Evolutionary conservation across 2,113 vertebrate genomes (phyloP).

Genomic region (Phoxinus phoxinus): DNA sequence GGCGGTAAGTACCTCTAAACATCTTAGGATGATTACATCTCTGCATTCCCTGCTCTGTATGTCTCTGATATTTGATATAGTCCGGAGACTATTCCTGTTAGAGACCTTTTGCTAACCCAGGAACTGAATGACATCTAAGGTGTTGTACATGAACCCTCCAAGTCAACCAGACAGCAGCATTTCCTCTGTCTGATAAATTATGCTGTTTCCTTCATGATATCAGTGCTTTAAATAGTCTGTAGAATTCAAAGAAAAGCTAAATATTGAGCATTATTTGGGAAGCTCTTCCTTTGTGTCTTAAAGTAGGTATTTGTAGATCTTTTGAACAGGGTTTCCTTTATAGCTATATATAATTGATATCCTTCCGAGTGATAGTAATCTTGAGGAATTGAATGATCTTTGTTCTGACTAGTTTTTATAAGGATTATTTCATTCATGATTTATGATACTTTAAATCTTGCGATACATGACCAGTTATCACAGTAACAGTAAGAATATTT

Average conservation of each 20-base stretch:
- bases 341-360: background rate
- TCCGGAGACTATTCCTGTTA: background rate
- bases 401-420: background rate
- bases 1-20: slow-evolving; percentile 82
- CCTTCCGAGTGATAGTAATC: background rate
- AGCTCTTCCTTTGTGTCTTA: background rate
- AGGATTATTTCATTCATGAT: background rate
- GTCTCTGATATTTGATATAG: background rate
- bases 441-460: background rate
- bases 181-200: slow-evolving; percentile 47
- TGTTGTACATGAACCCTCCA: background rate
- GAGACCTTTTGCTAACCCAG: background rate
- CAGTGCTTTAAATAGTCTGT: slow-evolving; percentile 37
- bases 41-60: background rate
- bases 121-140: background rate
- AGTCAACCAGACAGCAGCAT: slow-evolving; percentile 5
- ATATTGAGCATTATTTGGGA: background rate
- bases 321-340: background rate
- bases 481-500: no score
- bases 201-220: slow-evolving; percentile 38
- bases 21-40: background rate
- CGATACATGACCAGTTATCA: background rate
- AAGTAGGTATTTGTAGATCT: background rate
- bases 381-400: background rate
- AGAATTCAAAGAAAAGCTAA: slow-evolving; percentile 32